These are phyloP conservation scores for Andrena camellia DNA, from an alignment of 2,888 invertebrate genomes.

Conservation along the genomic window DNA sequence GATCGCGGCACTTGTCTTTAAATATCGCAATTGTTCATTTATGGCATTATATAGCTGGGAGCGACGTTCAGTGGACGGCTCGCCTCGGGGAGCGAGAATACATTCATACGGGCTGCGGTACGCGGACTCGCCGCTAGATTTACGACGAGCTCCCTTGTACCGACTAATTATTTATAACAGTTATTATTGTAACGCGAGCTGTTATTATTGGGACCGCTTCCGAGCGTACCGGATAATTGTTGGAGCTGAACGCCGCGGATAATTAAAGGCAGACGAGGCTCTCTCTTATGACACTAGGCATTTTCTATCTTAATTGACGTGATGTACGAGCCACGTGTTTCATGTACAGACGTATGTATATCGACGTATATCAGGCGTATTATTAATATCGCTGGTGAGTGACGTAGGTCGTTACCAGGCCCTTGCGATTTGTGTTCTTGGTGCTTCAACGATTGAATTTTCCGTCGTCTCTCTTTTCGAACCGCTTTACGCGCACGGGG, in stretches of 20 bases:
- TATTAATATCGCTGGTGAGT: conserved; percentile 53
- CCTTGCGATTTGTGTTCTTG: conserved; percentile 3
- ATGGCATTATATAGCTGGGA: no score
- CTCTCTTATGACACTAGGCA: conserved; percentile 53
- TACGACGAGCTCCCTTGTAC: conserved; percentile 30
- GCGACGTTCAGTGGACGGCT: background rate
- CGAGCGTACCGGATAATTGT: conserved; percentile 54
- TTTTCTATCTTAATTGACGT: conserved; percentile 63
- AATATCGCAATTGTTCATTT: background rate
- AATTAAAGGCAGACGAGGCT: conserved; percentile 46
- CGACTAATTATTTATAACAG: conserved; percentile 62
- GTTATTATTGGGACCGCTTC: conserved; percentile 52
- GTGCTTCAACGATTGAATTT: background rate
- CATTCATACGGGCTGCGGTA: background rate
- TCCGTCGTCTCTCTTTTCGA: background rate
- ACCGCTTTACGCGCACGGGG: background rate
- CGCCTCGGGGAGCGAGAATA: background rate
- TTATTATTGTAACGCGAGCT: conserved; percentile 58
- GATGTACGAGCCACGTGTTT: conserved; percentile 57
- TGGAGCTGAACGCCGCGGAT: conserved; percentile 37
- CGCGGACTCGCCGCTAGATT: conserved; percentile 40
- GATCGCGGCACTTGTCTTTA: no score
- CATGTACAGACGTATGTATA: conserved; percentile 32
- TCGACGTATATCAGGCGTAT: conserved; percentile 25
- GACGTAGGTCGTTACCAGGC: conserved; percentile 28